Evolutionary conservation across 2,797 vertebrate species (phyloP).

Genomic region (Craterocephalus amniculus): DNA sequence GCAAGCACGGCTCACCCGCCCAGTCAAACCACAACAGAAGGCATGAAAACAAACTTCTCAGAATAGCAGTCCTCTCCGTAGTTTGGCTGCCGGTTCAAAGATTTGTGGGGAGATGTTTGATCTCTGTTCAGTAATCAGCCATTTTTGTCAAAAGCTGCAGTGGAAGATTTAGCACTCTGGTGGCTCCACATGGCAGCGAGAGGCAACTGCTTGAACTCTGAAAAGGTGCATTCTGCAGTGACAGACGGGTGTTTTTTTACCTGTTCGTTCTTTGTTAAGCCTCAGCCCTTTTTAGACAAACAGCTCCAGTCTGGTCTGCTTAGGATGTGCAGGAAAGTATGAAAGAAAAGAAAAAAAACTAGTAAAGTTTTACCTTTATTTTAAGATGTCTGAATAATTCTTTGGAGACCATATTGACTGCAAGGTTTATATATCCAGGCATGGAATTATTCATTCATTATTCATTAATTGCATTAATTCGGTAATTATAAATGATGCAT

Average conservation of each 20-base stretch:
- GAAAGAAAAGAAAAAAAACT: neutral
- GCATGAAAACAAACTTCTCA: constrained; percentile 81
- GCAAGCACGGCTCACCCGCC: constrained; percentile 85
- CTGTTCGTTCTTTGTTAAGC: neutral
- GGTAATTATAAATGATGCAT: constrained; percentile 19
- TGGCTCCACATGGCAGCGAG: constrained; percentile 67
- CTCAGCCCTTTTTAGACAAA: neutral
- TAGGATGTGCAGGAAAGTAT: neutral
- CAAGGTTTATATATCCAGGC: constrained; percentile 12
- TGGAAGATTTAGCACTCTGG: constrained; percentile 61
- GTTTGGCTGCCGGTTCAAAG: constrained; percentile 78
- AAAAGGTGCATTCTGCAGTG: constrained; percentile 13
- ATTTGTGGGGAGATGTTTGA: constrained; percentile 79
- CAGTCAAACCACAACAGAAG: constrained; percentile 92
- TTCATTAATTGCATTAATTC: constrained; percentile 29
- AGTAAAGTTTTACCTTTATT: constrained; percentile 29
- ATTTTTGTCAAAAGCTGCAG: constrained; percentile 54
- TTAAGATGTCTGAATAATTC: neutral
- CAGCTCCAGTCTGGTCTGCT: neutral
- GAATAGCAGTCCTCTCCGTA: constrained; percentile 74
- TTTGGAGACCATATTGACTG: constrained; percentile 4
- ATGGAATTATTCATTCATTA: constrained; percentile 5
- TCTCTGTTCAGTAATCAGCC: constrained; percentile 78
- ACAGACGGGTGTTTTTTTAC: neutral
- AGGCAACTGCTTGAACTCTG: constrained; percentile 49